Base-by-base conservation (phyloP, 2,797 vertebrate species). In the Parauchenoglanis ngamensis region DNA sequence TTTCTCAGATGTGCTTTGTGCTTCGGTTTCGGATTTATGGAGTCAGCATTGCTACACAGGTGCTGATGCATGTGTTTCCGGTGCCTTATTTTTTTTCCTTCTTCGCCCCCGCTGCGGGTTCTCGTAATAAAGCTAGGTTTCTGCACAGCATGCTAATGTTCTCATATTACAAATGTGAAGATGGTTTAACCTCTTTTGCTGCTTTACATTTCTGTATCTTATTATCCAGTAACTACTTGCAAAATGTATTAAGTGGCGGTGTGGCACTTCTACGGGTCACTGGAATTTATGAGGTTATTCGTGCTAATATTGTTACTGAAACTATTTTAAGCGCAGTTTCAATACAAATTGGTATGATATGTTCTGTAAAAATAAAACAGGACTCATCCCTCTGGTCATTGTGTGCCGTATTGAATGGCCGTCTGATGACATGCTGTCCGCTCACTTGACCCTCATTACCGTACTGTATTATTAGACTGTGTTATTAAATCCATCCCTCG, bases 401-500 rank as follows among this genome's bases (percentile, higher is more conserved):
- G 52, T 72, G 52, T 59, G 31, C 63, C 35, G 23, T 46, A 46
- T 79, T 52, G 21, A 13, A 19, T 65, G 70, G 70, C 25, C 57
- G n/a, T 28, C 49, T 54, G 59, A 65, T 65, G 70, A 54, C 46
- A 82, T 77, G 31, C 61, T 67, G 46, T 87, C 59, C 49, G 1
- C 80, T 76, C 49, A 65, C 19, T 86, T 59, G 52, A 73, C 28
- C 68, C 54, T 83, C 87, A 85, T 88, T 88, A 85, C 56, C 10
- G n/a, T 85, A 40, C 67, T 81, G 77, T 88, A 82, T 88, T 76
- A 85, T 85, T 88, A 88, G 84, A 56, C 70, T 6, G 57, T 23
- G 57, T 77, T 76, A 85, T 85, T 88, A 88, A 85, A 88, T 65
- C 61, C 77, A 79, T 73, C 83, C 44, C 76, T 68, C 35, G 49